Percentiles rank a stretch among this genome's conserved stretches.
These are phyloP conservation scores for Argyra leucocephala DNA, from an alignment of 2,888 invertebrate genomes.

Conservation along the genomic window DNA sequence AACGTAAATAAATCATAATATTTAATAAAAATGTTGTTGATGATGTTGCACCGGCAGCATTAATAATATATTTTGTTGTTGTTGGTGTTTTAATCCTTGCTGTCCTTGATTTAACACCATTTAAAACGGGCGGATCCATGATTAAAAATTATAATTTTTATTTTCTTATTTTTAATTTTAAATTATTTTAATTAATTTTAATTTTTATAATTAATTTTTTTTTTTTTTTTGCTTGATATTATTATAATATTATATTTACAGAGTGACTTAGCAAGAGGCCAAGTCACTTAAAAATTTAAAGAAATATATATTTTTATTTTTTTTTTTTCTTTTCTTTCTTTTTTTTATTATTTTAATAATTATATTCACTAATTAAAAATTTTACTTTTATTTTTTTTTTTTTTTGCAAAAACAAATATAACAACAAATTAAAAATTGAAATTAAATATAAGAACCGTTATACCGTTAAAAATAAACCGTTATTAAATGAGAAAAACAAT, in stretches of 20 bases:
- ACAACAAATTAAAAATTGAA: too few relatives aligned
- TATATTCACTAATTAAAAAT: too few relatives aligned
- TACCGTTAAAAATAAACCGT: too few relatives aligned
- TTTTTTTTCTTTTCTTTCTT: too few relatives aligned
- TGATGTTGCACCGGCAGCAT: too few relatives aligned
- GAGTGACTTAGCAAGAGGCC: neutral
- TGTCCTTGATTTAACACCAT: constrained; percentile 8
- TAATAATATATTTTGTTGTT: neutral
- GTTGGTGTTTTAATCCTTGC: neutral
- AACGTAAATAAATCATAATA: neutral
- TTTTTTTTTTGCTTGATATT: neutral
- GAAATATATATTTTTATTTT: too few relatives aligned
- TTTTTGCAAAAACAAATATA: too few relatives aligned
- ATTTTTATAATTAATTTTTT: neutral
- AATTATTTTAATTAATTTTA: neutral
- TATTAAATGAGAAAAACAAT: too few relatives aligned
- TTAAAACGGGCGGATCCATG: constrained; percentile 7
- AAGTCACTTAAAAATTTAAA: neutral
- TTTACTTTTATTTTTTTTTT: too few relatives aligned
- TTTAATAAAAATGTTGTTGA: neutral
- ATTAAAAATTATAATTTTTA: neutral
- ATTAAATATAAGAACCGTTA: too few relatives aligned
- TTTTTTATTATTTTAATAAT: too few relatives aligned
- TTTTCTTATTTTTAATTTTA: neutral
- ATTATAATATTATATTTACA: neutral